Evolutionary conservation across 2,888 invertebrate genomes (phyloP).

Genomic region (Eilema sororculum): DNA sequence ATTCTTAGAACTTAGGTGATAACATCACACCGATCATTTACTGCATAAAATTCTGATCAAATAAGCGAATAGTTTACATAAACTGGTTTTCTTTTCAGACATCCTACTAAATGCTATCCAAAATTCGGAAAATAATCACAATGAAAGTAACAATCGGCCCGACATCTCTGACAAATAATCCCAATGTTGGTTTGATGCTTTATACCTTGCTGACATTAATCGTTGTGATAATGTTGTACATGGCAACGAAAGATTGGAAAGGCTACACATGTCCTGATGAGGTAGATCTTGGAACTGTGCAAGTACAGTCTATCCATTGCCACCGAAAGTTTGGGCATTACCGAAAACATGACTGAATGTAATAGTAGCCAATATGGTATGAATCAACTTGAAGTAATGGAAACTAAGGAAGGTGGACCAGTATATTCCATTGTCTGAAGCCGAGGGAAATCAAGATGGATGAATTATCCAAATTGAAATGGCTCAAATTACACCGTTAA

Average conservation of each 20-base stretch:
- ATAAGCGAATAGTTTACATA: neutral
- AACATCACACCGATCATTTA: neutral
- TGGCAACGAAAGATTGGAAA: slow-evolving; percentile 68
- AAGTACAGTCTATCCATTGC: slow-evolving; percentile 48
- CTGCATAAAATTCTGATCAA: neutral
- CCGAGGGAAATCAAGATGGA: neutral
- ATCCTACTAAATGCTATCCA: neutral
- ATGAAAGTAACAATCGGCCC: neutral
- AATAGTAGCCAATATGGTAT: neutral
- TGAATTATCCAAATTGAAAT: neutral
- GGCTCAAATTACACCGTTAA: neutral
- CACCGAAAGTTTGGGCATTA: slow-evolving; percentile 43
- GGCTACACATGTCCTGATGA: slow-evolving; percentile 70
- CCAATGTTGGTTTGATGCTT: slow-evolving; percentile 37
- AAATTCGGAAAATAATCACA: neutral
- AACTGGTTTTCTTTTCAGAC: neutral
- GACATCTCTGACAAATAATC: slow-evolving; percentile 1
- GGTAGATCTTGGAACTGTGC: slow-evolving; percentile 70
- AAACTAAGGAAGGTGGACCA: neutral
- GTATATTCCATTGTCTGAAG: neutral
- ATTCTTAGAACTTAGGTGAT: neutral
- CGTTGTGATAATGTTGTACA: slow-evolving; percentile 59
- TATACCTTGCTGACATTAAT: slow-evolving; percentile 61
- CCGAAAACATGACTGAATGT: slow-evolving; percentile 23
- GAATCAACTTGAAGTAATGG: neutral